Base-by-base conservation (phyloP, 2,797 vertebrate genomes). In the Lithobates pipiens region DNA sequence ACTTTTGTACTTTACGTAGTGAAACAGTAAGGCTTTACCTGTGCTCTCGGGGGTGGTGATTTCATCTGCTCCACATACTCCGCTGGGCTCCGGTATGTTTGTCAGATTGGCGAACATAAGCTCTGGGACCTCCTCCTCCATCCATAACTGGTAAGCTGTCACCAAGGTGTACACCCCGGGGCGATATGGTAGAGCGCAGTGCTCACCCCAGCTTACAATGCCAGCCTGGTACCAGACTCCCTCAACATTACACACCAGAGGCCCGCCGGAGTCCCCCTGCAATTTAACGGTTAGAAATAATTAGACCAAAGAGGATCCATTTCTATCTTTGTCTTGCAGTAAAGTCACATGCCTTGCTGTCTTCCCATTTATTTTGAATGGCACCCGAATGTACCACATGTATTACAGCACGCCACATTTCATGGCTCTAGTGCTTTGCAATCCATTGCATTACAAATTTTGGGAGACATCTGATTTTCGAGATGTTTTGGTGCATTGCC, bases 141-240 rank as follows among this genome's bases (percentile, higher is more conserved):
- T 93, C 95, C 95, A 96, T 0, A 92, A 77, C 70, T 92, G 90
- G 73, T 95, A 90, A 85, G 93, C 94, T 89, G 93, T 94, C 85
- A 95, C 90, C 0, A 94, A 93, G 0, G 93, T 70, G 90, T 96
- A 96, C 80, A 96, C 92, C 0, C 95, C 95, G 0, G 95, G 95
- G 88, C 95, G 95, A 91, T 95, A 94, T 27, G 93, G 90, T 50
- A 93, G 93, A 23, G 94, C 95, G 0, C 95, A 96, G 83, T 95
- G 95, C 86, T 95, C 95, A 0, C 95, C 95, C 95, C 95, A 96
- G 90, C 95, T 96, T 88, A 96, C 95, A 0, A 96, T 91, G 29
- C 95, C 95, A 0, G 92, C 92, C 92, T 95, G 95, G 89, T 95
- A 95, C 95, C 95, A 96, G 69, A 93, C 94, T 34, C 90, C 94